These are phyloP conservation scores for Atherinomorus stipes DNA, from an alignment of 2,113 vertebrate genomes.

Conservation along the genomic window DNA sequence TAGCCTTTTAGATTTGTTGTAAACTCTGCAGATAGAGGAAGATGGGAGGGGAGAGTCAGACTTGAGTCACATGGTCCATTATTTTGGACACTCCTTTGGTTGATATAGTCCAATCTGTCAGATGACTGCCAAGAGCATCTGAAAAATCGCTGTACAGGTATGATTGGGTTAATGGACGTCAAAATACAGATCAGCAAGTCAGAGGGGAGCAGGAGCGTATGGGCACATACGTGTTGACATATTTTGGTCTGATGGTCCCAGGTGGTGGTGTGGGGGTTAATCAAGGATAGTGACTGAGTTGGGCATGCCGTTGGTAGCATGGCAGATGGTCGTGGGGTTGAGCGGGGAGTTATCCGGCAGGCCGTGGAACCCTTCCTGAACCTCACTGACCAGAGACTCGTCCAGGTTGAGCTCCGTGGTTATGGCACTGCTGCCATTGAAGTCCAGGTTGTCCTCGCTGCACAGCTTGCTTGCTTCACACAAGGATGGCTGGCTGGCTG, in stretches of 20 bases:
- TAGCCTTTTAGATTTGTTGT: constrained; percentile 58
- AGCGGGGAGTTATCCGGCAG: constrained; percentile 83
- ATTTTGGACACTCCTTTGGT: constrained; percentile 77
- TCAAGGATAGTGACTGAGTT: constrained; percentile 77
- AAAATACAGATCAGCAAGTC: constrained; percentile 65
- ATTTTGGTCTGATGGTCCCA: constrained; percentile 75
- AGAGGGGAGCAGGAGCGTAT: constrained; percentile 63
- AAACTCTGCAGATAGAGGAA: constrained; percentile 56
- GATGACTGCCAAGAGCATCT: constrained; percentile 62
- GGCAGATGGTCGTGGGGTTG: constrained; percentile 66
- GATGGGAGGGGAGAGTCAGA: constrained; percentile 43
- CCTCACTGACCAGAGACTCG: constrained; percentile 89
- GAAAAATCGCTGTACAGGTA: constrained; percentile 59
- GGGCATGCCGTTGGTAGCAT: constrained; percentile 72
- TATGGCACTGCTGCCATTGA: constrained; percentile 87
- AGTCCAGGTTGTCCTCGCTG: constrained; percentile 89
- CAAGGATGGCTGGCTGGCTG: constrained; percentile 89
- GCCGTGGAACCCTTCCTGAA: constrained; percentile 69
- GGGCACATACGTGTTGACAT: constrained; percentile 73
- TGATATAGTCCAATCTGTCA: constrained; percentile 71
- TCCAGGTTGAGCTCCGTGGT: constrained; percentile 92
- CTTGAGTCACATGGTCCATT: constrained; percentile 68
- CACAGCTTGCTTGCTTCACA: constrained; percentile 88
- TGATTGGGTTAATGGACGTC: constrained; percentile 70
- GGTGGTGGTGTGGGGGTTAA: constrained; percentile 62